Conservation (phyloP, 2,888 invertebrate species). For the Protonemura montana region DNA sequence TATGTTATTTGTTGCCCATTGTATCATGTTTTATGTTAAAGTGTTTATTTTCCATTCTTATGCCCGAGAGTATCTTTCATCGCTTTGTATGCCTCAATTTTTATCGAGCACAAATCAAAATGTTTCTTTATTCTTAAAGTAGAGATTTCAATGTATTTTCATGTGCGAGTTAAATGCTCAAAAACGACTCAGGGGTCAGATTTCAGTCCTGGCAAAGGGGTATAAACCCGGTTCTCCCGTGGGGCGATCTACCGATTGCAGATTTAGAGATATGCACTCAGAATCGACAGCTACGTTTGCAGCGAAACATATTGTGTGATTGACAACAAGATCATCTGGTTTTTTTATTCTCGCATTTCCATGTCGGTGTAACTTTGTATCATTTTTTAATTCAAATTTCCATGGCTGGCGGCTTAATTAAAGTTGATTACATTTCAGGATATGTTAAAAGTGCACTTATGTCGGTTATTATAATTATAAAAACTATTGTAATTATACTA, state of each 20-base stretch:
- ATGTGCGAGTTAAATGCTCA: not conserved
- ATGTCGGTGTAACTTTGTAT: not conserved
- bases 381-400: not conserved
- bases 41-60: not conserved
- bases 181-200: no score
- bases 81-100: not conserved
- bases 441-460: not conserved
- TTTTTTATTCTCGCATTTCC: not conserved
- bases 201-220: no score
- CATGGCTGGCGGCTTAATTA: not conserved
- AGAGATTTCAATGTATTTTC: not conserved
- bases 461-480: not conserved
- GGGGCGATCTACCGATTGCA: no score
- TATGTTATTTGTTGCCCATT: constrained; percentile 15
- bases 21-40: not conserved
- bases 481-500: not conserved
- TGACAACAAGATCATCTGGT: no score
- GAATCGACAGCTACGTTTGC: no score
- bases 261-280: no score
- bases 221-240: no score
- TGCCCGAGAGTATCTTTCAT: not conserved
- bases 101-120: not conserved
- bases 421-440: not conserved
- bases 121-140: not conserved
- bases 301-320: no score